Conservation (phyloP, 2,113 vertebrate genomes). For the Pachyramphus minor region DNA sequence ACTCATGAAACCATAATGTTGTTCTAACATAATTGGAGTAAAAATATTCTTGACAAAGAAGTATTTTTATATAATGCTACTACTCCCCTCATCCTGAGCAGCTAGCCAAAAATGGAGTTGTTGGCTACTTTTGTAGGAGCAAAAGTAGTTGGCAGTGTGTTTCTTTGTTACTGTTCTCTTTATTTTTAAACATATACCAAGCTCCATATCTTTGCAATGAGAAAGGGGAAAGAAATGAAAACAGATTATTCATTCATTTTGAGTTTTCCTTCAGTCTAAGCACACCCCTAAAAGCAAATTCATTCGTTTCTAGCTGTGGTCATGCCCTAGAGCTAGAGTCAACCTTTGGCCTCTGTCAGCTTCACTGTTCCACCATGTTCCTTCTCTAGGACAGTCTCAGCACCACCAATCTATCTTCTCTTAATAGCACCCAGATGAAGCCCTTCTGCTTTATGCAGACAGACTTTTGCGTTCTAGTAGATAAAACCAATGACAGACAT, state of each 20-base stretch:
- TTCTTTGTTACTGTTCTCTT: not conserved
- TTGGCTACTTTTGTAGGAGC: not conserved
- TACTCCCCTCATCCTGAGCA: not conserved
- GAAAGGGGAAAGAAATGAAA: not conserved
- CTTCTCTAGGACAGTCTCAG: not conserved
- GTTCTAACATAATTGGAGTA: not conserved
- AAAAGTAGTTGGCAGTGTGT: not conserved
- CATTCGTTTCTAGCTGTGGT: not conserved
- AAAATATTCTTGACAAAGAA: not conserved
- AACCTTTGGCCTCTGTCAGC: not conserved
- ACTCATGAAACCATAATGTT: not conserved
- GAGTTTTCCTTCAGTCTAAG: not conserved
- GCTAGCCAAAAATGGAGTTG: not conserved
- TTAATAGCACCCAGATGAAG: not conserved
- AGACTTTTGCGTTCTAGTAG: not conserved
- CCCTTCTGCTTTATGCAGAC: not conserved
- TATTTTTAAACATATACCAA: not conserved
- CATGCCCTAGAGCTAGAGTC: not conserved
- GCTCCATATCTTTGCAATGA: not conserved
- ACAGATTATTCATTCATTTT: not conserved
- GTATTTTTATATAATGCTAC: not conserved
- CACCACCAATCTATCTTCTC: not conserved
- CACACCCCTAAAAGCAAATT: fast-evolving
- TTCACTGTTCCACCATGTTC: not conserved
- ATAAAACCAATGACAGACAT: not conserved